phyloP scores from a whole-genome alignment of 2,797 vertebrate genomes.

The Rhabdophis nuchalis region DNA sequence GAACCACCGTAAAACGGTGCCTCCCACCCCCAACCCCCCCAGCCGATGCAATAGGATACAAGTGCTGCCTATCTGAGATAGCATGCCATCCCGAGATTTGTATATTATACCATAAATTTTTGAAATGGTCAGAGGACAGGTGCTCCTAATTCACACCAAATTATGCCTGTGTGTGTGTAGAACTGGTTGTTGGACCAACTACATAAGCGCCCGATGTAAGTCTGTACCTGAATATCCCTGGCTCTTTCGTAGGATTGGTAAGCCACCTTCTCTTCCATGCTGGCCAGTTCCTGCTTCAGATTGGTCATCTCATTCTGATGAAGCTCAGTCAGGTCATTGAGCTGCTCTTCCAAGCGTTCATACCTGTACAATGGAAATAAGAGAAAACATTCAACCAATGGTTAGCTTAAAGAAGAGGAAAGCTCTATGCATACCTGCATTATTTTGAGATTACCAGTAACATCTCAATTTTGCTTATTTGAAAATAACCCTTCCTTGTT shows the following conservation, averaged over 20 bases:
- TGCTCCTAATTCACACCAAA: not conserved
- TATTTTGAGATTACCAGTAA: not conserved
- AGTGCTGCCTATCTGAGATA: not conserved
- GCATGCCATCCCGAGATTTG: not conserved
- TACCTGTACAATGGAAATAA: slow-evolving; percentile 72
- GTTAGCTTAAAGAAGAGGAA: not conserved
- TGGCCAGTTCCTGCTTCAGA: slow-evolving; percentile 97
- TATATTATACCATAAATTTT: not conserved
- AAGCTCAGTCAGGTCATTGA: slow-evolving; percentile 94
- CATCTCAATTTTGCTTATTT: not conserved
- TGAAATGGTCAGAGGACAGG: not conserved
- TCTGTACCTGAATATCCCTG: slow-evolving; percentile 90
- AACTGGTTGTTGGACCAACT: not conserved
- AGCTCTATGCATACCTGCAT: not conserved
- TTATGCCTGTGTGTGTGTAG: not conserved
- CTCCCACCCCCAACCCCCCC: no score
- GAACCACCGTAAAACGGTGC: no score
- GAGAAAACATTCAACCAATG: not conserved
- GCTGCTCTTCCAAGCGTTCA: slow-evolving; percentile 92
- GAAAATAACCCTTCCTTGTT: not conserved
- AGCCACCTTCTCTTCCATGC: slow-evolving; percentile 99
- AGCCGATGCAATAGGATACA: no score
- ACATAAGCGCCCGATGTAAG: accelerated
- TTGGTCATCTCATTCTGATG: slow-evolving; percentile 99
- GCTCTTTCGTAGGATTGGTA: slow-evolving; percentile 98